phyloP scores from a whole-genome alignment of 2,797 vertebrate genomes.

The Nyctibius grandis region DNA sequence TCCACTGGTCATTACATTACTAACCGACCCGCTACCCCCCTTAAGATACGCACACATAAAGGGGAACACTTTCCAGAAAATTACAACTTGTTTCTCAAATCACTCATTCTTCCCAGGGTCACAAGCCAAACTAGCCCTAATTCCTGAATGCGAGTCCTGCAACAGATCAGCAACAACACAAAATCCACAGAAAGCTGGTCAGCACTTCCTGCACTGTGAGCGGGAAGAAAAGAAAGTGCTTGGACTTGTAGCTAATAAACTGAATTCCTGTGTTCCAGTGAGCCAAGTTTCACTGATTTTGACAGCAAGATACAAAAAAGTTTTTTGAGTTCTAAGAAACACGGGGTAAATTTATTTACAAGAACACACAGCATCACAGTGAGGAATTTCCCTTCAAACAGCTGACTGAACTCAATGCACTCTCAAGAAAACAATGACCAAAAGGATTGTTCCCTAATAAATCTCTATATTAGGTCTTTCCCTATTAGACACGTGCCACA shows the following conservation, averaged over 20 bases:
- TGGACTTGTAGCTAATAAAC: not conserved
- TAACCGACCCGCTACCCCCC: accelerated
- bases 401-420: not conserved
- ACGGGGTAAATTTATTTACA: constrained; percentile 29
- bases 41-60: not conserved
- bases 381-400: constrained; percentile 33
- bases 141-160: not conserved
- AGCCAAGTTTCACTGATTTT: constrained; percentile 25
- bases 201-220: not conserved
- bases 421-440: not conserved
- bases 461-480: not conserved
- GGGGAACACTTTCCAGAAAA: not conserved
- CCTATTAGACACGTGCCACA: not conserved
- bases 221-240: not conserved
- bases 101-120: not conserved
- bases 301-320: not conserved
- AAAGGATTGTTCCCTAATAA: not conserved
- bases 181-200: not conserved
- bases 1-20: accelerated
- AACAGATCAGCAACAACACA: not conserved
- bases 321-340: constrained; percentile 15
- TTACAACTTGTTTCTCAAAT: not conserved
- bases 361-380: not conserved
- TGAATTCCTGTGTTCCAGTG: not conserved
- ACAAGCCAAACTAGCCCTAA: not conserved